Evolutionary conservation across 2,888 invertebrate genomes (phyloP), one percentile per base, ranked within the genome.

Genomic region (Candidula unifasciata): DNA sequence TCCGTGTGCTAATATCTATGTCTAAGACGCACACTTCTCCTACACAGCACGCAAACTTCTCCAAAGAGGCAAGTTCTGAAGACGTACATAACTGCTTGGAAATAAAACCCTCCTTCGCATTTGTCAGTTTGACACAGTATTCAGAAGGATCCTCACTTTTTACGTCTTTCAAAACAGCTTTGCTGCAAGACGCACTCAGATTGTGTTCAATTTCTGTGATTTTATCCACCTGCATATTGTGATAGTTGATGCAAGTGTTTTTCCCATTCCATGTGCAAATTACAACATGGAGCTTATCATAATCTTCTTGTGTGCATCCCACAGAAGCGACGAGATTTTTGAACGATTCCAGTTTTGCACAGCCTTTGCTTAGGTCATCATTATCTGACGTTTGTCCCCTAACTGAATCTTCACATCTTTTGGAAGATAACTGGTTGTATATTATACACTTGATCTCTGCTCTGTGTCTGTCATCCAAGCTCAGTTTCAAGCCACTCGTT

Each of bases 261-360:
- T 33, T 69, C 16, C 69, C 69, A 35, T 69, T 18, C 69, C 69
- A 69, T 10, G 69, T 33, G 21, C 69, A 69, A 33, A 69, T 69
- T 33, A 13, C 69, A 35, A 16, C 27, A 21, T 69, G 69, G 21
- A 69, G 69, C 6, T 33, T 69, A 3, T 33, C 21, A 13, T 69
- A 69, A 16, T 69, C 69, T 16, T 69, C 69, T 3, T 69, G 16
- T 16, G 69, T 69, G 18, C 69, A 69, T 2, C 33, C 6, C 8
- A 35, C 3, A 8, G 3, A 13, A 1, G 16, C 16, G 6, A 33
- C 16, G 30, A 35, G 33, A 13, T 18, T 33, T 13, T 69, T 35
- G 69, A 69, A 35, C n/a, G n/a, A 27, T 30, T 66, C 66, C 13
- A 66, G 66, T n/a, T 13, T 66, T 3, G n/a, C 13, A 27, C 66